These are phyloP conservation scores for Hyposmocoma kahamanoa DNA, from an alignment of 1,140 invertebrate species.

Conservation along the genomic window DNA sequence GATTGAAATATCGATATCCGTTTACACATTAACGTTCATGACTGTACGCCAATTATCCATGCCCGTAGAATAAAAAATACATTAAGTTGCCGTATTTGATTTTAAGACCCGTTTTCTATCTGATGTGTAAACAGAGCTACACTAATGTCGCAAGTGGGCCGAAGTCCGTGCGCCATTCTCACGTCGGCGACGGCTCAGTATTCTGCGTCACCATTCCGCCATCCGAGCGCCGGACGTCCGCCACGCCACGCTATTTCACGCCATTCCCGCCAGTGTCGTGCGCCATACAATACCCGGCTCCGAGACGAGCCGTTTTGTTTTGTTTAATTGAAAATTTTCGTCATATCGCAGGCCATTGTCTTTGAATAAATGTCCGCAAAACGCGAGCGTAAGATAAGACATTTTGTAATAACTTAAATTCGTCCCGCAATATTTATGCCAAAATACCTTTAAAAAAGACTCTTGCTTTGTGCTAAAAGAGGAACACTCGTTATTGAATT, in stretches of 20 bases:
- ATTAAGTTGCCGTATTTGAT: too few species aligned
- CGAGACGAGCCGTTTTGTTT: constrained; percentile 45
- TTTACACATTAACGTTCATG: too few species aligned
- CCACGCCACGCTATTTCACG: constrained; percentile 22
- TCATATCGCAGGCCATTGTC: constrained; percentile 44
- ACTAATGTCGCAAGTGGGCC: neutral
- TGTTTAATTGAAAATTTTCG: constrained; percentile 63
- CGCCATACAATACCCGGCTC: constrained; percentile 41
- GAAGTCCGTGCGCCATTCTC: neutral
- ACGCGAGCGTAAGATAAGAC: constrained; percentile 18
- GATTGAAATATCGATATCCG: too few species aligned
- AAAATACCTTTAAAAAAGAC: neutral
- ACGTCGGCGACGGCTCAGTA: constrained; percentile 10
- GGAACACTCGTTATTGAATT: too few species aligned
- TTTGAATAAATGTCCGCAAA: constrained; percentile 30
- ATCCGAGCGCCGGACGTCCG: constrained; percentile 35
- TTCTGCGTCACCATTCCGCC: constrained; percentile 3
- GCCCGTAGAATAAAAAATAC: too few species aligned
- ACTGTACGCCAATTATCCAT: too few species aligned
- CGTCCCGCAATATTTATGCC: neutral
- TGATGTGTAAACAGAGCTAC: too few species aligned
- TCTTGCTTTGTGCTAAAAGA: too few species aligned
- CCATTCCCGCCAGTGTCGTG: constrained; percentile 3
- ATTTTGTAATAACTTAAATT: neutral
- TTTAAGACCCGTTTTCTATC: too few species aligned